phyloP scores from a whole-genome alignment of 1,140 invertebrate species.

The Acyrthosiphon pisum region DNA sequence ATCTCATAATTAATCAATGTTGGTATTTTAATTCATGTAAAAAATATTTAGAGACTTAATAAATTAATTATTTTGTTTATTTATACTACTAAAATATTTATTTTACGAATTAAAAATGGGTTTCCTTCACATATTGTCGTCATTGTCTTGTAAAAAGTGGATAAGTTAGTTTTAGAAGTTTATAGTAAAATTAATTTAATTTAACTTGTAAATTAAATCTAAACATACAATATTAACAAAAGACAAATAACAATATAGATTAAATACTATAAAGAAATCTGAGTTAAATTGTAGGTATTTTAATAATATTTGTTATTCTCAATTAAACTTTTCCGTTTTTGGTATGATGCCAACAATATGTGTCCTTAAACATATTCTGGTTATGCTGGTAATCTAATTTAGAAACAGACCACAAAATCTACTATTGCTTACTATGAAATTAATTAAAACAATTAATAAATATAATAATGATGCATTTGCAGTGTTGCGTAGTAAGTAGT shows the following conservation, averaged over 20 bases:
- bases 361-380: not conserved
- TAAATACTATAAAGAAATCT: not conserved
- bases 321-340: not conserved
- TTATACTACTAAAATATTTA: constrained; percentile 19
- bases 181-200: not conserved
- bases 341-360: no score
- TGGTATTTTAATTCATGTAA: not conserved
- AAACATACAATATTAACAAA: no score
- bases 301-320: not conserved
- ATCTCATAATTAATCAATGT: not conserved
- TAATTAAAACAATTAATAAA: not conserved
- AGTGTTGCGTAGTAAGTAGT: no score
- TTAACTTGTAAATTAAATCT: not conserved
- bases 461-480: not conserved
- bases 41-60: not conserved
- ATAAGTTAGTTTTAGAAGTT: not conserved
- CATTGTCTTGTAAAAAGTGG: not conserved
- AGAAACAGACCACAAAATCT: not conserved
- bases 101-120: not conserved
- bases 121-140: not conserved
- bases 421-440: not conserved
- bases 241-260: no score
- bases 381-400: not conserved
- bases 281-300: no score
- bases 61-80: constrained; percentile 2